Evolutionary conservation across 2,113 vertebrate species (phyloP).

Genomic region (Aptenodytes forsteri): DNA sequence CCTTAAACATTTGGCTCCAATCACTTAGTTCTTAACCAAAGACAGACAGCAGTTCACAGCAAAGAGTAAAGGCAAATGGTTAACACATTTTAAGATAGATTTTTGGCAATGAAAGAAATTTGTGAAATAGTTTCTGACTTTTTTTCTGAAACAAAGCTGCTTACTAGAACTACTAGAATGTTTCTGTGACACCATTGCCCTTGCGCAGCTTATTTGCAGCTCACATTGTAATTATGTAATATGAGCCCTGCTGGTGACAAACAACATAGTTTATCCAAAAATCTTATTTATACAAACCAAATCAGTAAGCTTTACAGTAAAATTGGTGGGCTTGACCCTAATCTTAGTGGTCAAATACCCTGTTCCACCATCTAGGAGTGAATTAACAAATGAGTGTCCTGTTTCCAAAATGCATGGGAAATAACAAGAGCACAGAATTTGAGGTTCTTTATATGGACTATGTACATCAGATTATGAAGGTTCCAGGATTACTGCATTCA

Average conservation of each 20-base stretch:
- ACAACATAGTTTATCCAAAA: background rate
- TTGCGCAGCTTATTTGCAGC: background rate
- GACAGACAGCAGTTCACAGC: background rate
- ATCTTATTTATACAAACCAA: background rate
- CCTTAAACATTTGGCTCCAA: slow-evolving; percentile 35
- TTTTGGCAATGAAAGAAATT: slow-evolving; percentile 55
- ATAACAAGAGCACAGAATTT: background rate
- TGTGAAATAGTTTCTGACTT: slow-evolving; percentile 42
- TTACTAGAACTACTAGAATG: background rate
- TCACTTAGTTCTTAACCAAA: background rate
- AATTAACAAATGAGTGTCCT: background rate
- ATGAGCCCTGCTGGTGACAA: background rate
- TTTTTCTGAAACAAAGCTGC: background rate
- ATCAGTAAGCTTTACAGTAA: background rate
- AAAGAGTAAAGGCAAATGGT: slow-evolving; percentile 41
- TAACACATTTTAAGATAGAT: slow-evolving; percentile 53
- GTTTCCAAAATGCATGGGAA: background rate
- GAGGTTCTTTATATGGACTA: background rate
- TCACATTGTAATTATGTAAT: background rate
- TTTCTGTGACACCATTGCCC: background rate
- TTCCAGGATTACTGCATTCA: background rate
- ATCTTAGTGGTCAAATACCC: background rate
- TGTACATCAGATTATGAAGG: background rate
- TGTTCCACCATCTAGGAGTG: background rate
- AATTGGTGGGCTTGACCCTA: background rate